Conservation (phyloP, 2,113 vertebrate species). For the Calypte anna region DNA sequence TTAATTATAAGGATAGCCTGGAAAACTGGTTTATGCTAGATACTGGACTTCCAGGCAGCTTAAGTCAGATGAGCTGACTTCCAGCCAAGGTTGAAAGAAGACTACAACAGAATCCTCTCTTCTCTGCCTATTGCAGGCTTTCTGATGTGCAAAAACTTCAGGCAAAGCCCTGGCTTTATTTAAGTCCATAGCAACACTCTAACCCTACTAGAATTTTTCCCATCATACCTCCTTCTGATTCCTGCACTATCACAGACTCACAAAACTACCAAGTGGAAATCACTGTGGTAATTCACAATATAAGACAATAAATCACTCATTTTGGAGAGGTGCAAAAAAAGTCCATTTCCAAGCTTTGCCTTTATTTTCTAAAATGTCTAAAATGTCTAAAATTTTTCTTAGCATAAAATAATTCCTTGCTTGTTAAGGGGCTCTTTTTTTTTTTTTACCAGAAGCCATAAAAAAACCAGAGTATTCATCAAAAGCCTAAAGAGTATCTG, state of each 20-base stretch:
- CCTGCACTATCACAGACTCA: not conserved
- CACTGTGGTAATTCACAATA: not conserved
- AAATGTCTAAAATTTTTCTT: too few relatives aligned
- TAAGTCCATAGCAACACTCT: conserved; percentile 30
- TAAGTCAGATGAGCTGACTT: conserved; percentile 45
- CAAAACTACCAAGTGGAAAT: not conserved
- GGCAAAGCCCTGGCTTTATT: conserved; percentile 43
- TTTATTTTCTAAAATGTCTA: not conserved
- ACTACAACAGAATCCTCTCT: conserved; percentile 19
- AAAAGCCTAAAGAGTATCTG: not conserved
- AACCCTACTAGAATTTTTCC: conserved; percentile 21
- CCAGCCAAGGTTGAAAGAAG: conserved; percentile 19
- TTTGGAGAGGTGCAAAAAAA: not conserved
- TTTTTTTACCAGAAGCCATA: not conserved
- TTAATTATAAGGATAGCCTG: conserved; percentile 44
- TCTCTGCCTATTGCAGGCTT: not conserved
- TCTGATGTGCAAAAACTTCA: conserved; percentile 8
- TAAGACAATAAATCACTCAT: not conserved
- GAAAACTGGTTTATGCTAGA: conserved; percentile 51
- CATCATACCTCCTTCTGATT: not conserved
- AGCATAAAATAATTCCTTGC: not conserved
- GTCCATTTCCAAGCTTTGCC: not conserved
- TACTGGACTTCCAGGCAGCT: conserved; percentile 47
- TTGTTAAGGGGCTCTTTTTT: not conserved
- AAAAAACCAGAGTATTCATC: not conserved